Evolutionary conservation across 2,113 vertebrate species (phyloP), one percentile per base, ranked within the genome.

Genomic region (Trogon melanurus): DNA sequence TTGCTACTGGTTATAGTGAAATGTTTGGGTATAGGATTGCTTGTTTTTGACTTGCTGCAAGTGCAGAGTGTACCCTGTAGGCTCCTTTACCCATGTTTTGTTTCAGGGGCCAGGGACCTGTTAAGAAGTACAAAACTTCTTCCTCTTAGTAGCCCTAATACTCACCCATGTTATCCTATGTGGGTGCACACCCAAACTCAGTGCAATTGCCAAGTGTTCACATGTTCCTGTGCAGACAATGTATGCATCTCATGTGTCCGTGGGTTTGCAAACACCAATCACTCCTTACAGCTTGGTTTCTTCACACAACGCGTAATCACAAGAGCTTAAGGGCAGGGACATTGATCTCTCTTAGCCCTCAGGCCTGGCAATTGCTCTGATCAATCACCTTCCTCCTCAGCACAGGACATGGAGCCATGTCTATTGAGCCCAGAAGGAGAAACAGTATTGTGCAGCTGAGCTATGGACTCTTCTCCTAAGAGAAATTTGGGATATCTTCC

Each of bases 111-210:
- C 8, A 15, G 47, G 29, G 21, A n/a, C 17, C n/a, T 67, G 1
- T 56, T 45, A 26, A 57, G 50, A 23, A 44, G n/a, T 23, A 64
- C 23, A 51, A 50, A 75, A 38, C 34, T 57, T 67, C 73, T n/a
- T 79, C 38, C 22, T 47, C 8, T 58, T 50, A 29, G 30, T 3
- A 67, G 41, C 17, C 25, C 25, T 41, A 13, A 61, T 7, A 14
- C 8, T 66, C 20, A 44, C 7, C 26, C 54, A 14, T 1, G 2
- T 44, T 44, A 22, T 38, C 6, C 27, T 34, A 1, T 2, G 0
- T 18, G 69, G 61, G 20, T 8, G 48, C 34, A 27, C 54, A 56
- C 12, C 18, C 21, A 56, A 80, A 56, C 16, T 10, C 38, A 11
- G 17, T 26, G 61, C 38, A 34, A 48, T 67, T 44, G 47, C 53